phyloP scores from a whole-genome alignment of 2,888 invertebrate genomes.

The Eupithecia vulgata region DNA sequence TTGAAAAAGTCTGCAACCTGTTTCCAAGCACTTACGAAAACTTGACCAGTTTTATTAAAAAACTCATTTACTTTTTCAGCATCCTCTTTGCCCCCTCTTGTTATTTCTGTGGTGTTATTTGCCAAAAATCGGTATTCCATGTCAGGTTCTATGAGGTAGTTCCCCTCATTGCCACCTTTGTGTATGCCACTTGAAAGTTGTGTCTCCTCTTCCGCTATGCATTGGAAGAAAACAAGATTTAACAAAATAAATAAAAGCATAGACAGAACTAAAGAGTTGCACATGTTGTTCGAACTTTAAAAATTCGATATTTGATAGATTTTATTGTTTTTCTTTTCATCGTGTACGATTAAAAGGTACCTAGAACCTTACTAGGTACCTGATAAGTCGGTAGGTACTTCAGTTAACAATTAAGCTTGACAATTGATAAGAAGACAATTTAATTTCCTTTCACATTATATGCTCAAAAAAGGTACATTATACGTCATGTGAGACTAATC shows the following conservation, averaged over 20 bases:
- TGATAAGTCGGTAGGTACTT: background rate
- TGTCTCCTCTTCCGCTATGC: background rate
- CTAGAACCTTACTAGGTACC: too few relatives aligned
- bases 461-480: too few relatives aligned
- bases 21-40: too few relatives aligned
- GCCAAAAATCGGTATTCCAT: background rate
- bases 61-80: background rate
- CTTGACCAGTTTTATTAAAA: too few relatives aligned
- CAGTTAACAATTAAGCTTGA: background rate
- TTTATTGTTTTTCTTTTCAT: background rate
- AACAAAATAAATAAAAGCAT: background rate
- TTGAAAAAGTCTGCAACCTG: background rate
- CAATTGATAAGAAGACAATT: background rate
- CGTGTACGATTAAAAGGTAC: background rate
- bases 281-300: background rate
- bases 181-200: background rate
- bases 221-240: background rate
- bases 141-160: background rate
- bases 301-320: background rate
- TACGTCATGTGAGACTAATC: too few relatives aligned
- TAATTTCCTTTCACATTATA: background rate
- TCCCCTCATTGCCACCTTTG: background rate
- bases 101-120: background rate
- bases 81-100: background rate
- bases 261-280: background rate